Evolutionary conservation across 2,888 invertebrate species (phyloP), one percentile per base, ranked within the genome.

Genomic region (Spisula solida): DNA sequence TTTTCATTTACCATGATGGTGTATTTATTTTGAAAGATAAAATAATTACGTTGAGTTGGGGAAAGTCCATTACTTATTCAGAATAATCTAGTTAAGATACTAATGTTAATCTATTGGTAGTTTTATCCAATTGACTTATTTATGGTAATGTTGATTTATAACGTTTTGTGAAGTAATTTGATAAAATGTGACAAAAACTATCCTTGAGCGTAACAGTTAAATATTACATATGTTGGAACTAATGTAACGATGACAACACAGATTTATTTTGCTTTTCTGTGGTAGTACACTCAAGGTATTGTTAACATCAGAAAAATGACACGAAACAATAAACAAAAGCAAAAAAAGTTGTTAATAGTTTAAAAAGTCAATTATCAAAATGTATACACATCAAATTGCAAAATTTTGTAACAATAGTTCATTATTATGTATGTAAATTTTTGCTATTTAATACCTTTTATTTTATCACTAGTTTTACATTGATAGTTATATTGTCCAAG

Each of bases 1-100:
- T 34, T 75, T 75, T 75, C 75, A 31, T 34, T 34, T 34, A 41
- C 75, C 31, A 31, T 31, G 31, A 75, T 75, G 16, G 1, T 31
- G 34, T 75, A 18, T 75, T 75, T 75, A 34, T 75, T 31, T 34
- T 75, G 75, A 34, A 75, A 75, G 75, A 75, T 75, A 34, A 75
- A 75, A 75, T 75, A 75, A 75, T 75, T 75, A 75, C 31, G 18
- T 75, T 75, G 75, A 75, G 12, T 34, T 16, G 75, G 41, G 41
- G 75, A 34, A 34, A 75, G 75, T 34, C 75, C 31, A 31, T 75
- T 75, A 25, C 25, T 66, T 66, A 66, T 66, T 66, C 60, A 66
- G n/a, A 66, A 66, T 66, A 25, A 60, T 60, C 60, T 5, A 25
- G 60, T 51, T 51, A 1, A 2, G 18, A 60, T 60, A 20, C 25